Evolutionary conservation across 2,113 vertebrate species (phyloP).

Genomic region (Uropsilus gracilis): DNA sequence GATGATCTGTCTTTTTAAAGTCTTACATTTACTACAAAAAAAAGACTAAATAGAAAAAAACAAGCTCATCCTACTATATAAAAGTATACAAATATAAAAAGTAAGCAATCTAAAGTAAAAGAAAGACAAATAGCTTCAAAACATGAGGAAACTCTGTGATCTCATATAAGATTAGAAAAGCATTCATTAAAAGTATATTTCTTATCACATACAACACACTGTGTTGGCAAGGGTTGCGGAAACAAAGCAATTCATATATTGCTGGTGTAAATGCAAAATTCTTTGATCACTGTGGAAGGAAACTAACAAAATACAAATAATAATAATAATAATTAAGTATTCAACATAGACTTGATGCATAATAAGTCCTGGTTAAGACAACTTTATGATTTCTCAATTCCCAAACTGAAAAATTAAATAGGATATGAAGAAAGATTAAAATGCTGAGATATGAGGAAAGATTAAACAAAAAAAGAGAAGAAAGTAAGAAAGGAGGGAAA

Average conservation of each 20-base stretch:
- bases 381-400: not conserved
- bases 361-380: not conserved
- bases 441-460: not conserved
- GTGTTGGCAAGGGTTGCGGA: accelerated
- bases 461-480: not conserved
- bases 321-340: not conserved
- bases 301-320: not conserved
- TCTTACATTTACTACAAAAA: not conserved
- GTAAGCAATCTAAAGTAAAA: not conserved
- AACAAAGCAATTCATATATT: not conserved
- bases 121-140: not conserved
- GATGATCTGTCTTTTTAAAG: not conserved
- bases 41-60: not conserved
- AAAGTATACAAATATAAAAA: not conserved
- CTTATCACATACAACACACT: not conserved
- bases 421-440: not conserved
- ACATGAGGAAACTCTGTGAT: not conserved
- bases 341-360: not conserved
- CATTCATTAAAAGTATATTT: not conserved
- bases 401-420: not conserved
- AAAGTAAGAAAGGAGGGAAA: too few species aligned
- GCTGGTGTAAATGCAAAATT: not conserved
- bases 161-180: not conserved
- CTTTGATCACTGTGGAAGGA: not conserved
- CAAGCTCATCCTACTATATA: not conserved